Base-by-base conservation (phyloP, 2,797 vertebrate genomes). In the Capromys pilorides region DNA sequence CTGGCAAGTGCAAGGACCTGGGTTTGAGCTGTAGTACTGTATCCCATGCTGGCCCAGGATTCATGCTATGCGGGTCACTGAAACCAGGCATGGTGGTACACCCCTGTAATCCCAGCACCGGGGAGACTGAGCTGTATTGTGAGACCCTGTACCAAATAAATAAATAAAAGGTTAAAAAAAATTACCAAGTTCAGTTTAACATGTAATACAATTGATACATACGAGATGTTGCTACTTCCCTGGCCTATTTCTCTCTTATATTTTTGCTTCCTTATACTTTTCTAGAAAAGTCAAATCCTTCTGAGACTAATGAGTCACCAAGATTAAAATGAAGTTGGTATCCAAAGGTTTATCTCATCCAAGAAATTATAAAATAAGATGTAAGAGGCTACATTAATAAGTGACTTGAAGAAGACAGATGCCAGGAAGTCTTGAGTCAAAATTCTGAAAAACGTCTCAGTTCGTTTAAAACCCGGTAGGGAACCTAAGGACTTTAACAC, bases 201-300 rank as follows among this genome's bases (percentile, higher is more conserved):
- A 95, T 57, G 41, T 54, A 77, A 82, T 10, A 41, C 85, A 95
- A 92, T 4, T 64, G 57, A 82, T 14, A 79, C 19, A 77, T 13
- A 81, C 18, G 36, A 88, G 19, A 88, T 80, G 36, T 69, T 80
- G 54, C 54, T 57, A 57, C 54, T 57, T 19, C 54, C 16, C 54
- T 57, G 54, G 54, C 54, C 24, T 90, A 59, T 18, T 71, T 84
- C 91, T 84, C 69, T 89, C 73, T 94, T 82, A 54, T 33, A 49
- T 51, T 41, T 77, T 92, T 87, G 45, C 39, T 90, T 95, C 41
- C 41, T 3, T 94, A 26, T 84, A 91, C 78, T 84, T 95, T 96
- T 93, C 80, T 33, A 96, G 83, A 84, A 92, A 89, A 90, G 45
- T 77, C 36, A 84, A 84, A 94, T 90, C 45, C 26, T 91, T 26